Base-by-base conservation (phyloP, 2,113 vertebrate species). In the Nothoprocta perdicaria region DNA sequence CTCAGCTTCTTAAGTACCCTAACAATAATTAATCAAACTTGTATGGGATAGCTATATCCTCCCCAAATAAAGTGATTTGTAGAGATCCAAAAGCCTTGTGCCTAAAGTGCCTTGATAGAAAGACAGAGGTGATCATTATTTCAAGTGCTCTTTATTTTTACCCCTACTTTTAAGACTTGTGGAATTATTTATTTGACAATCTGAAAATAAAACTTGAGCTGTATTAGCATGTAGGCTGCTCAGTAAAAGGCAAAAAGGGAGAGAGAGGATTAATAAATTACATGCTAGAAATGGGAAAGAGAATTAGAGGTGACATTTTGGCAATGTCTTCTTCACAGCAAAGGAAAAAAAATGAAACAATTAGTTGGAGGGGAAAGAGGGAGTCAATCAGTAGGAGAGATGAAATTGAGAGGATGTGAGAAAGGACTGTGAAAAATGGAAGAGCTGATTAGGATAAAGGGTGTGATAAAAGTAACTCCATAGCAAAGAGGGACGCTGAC, bases 141-240 rank as follows among this genome's bases (percentile, higher is more conserved):
- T 97, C 96, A 96, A 94, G n/a, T 96, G 93, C 60, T 96, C 78
- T 90, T 92, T 88, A 41, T 92, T 88, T 97, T 96, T 91, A 46
- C 61, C 58, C 53, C 84, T 95, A 61, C 94, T 95, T 83, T 93
- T 90, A 86, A 94, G 89, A 46, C 91, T 95, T 95, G 92, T 93
- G 96, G 97, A 97, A 97, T 95, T 97, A 97, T 98, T 97, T 97
- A 97, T 96, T 96, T 97, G 97, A 97, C 97, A 97, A 97, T 97
- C 93, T 97, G 97, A 97, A 97, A 98, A 97, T 97, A 95, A 96
- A 96, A 91, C 95, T 89, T 96, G 93, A 92, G 78, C 78, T 78
- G 67, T 92, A 96, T 93, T 96, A 92, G 76, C 84, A 95, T 76
- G 80, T 92, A 86, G 93, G 80, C 95, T 97, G 91, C 91, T 97